These are phyloP conservation scores for Parauchenoglanis ngamensis DNA, from an alignment of 2,797 vertebrate genomes.

Conservation along the genomic window DNA sequence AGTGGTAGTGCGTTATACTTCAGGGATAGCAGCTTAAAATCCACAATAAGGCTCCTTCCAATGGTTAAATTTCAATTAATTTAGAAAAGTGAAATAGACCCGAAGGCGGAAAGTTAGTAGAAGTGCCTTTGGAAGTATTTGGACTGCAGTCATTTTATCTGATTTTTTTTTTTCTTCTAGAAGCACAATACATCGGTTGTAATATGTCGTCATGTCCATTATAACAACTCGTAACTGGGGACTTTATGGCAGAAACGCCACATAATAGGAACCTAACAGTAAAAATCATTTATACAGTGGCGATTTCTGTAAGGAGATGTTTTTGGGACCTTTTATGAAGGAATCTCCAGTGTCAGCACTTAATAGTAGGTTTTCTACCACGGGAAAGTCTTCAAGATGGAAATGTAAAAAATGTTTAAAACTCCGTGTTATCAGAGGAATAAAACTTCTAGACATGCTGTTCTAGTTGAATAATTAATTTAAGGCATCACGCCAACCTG, in stretches of 20 bases:
- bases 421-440: neutral
- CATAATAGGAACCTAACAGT: neutral
- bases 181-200: neutral
- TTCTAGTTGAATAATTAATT: neutral
- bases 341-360: neutral
- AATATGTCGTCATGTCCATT: neutral
- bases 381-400: neutral
- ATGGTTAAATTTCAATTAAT: neutral
- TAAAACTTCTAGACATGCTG: neutral
- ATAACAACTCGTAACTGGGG: neutral
- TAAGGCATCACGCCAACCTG: neutral
- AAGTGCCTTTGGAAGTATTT: neutral
- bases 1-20: neutral
- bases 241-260: neutral
- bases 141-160: neutral
- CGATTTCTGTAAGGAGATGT: neutral
- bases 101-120: neutral
- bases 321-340: too few relatives aligned
- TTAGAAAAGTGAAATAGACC: neutral
- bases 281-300: neutral
- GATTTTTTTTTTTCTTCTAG: too few relatives aligned
- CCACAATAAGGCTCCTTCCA: neutral
- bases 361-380: neutral
- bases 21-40: constrained; percentile 58
- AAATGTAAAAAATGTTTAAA: neutral